Percentiles rank a stretch among this genome's conserved stretches.
Conservation (phyloP, 2,888 invertebrate genomes). For the Cantharis lateralis region DNA sequence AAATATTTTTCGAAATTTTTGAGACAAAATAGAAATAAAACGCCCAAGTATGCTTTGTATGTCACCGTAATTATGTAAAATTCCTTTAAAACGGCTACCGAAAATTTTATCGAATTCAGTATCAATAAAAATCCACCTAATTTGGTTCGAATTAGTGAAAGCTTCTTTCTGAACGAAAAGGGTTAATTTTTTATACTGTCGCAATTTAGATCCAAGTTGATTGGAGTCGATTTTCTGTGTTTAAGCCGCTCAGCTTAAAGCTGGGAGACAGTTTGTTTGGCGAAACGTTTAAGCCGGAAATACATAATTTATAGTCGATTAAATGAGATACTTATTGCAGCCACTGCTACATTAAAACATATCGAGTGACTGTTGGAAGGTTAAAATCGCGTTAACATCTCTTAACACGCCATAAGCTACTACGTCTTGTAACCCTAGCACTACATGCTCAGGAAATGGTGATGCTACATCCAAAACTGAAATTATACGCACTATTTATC, state of each 20-base stretch:
- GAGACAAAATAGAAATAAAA: slow-evolving; percentile 1
- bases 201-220: neutral
- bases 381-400: slow-evolving; percentile 12
- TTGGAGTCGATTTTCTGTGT: neutral
- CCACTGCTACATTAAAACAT: slow-evolving; percentile 3
- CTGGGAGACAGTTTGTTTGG: neutral
- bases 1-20: neutral
- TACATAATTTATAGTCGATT: neutral
- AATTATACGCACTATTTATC: neutral
- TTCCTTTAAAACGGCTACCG: slow-evolving; percentile 22
- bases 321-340: neutral
- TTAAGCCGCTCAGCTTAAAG: neutral
- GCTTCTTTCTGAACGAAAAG: slow-evolving; percentile 11
- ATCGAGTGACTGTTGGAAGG: slow-evolving; percentile 11
- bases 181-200: slow-evolving; percentile 11
- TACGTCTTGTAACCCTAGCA: neutral
- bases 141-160: slow-evolving; percentile 28
- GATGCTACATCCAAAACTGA: neutral
- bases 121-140: slow-evolving; percentile 27
- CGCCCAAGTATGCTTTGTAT: slow-evolving; percentile 20
- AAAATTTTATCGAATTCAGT: slow-evolving; percentile 23
- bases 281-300: neutral
- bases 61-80: slow-evolving; percentile 24
- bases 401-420: slow-evolving; percentile 21
- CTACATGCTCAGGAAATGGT: neutral